Base-by-base conservation (phyloP, 1,140 invertebrate species). In the Lerema accius region DNA sequence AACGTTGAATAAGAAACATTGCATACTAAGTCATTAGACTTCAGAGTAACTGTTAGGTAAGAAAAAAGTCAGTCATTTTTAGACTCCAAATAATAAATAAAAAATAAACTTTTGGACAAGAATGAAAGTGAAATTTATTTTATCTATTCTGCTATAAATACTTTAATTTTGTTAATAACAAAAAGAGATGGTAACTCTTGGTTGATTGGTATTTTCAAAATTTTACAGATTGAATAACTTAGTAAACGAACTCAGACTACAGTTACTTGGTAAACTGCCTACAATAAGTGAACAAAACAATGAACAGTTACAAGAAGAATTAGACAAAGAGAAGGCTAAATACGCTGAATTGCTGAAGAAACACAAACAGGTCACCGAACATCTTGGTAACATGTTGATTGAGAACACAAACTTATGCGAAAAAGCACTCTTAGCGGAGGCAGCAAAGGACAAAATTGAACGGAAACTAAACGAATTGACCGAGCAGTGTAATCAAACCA, bases 391-490 rank as follows among this genome's bases (percentile, higher is more conserved):
- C 42, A 93, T 92, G 86, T 82, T 94, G 48, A 90, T 92, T 32
- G 93, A 92, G 65, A 93, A 93, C 51, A 92, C 93, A 4, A 86
- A 90, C 45, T 84, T 94, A 73, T 92, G 94, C 42, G 94, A 95
- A 75, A 91, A 92, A 59, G 92, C 93, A 4, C 89, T 95, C 5
- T 73, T 94, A 17, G 90, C 94, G 0, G 94, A 95, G 77, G 90
- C 92, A 3, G 91, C 93, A 0, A 93, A 94, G 62, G 94, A 95
- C 46, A 92, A 92, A 68, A 90, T 95, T 0, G 95, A 92, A 76
- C 87, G 85, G 84, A 96, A 93, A 66, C 78, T 97, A 3, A 85
- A 92, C 4, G 91, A 92, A 49, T 77, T 97, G 4, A 93, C 94
- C 3, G 90, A 93, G 66, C 90, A 93, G 39, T 94, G 92, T 59